Evolutionary conservation across 30 jellyfish, hydroid and myxozoan genomes (phyloP), one percentile per base, ranked within the genome.

Genomic region (Turritopsis rubra): DNA sequence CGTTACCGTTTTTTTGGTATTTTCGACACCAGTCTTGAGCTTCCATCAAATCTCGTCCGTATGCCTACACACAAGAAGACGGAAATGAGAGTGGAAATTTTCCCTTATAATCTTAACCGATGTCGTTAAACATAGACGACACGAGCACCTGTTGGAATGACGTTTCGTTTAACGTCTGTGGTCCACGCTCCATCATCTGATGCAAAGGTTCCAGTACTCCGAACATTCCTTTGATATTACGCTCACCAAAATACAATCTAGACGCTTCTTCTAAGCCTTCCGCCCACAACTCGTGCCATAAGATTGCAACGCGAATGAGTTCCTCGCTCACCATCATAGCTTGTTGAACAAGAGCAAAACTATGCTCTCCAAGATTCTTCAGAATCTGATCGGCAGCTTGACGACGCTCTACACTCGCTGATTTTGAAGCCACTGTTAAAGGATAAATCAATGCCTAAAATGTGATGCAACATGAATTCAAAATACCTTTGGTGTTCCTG

Each of bases 281-380:
- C 71, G 82, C 95, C 96, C 99, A 89, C 22, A 86, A 86, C 85
- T 95, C 99, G 78, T 89, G 96, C 99, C 99, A 95, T 28, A 89
- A 79, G 53, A 95, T 89, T 13, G 99, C 97, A 60, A 95, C 97
- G 17, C 99, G 93, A 54, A 95, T 95, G 60, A 95, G 89, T 70
- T 95, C 99, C 52, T 92, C 98, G 28, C 98, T 92, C 25, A 95
- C 97, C 97, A 95, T 89, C 96, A 90, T 90, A 21, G 99, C 99
- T 70, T 95, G 97, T 80, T 89, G 95, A 18, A 94, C 99, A 65
- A 94, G 96, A 7, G 83, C 89, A 54, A 84, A 95, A 83, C 97
- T 89, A 89, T 94, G 97, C 73, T 89, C 99, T 52, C 97, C 85
- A 88, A 94, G 86, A 85, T 86, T 94, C 85, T 83, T 86, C 23